Percentiles rank a stretch among this genome's conserved stretches.
phyloP scores from a whole-genome alignment of 2,113 vertebrate genomes.

The Melanostigma gelatinosum region DNA sequence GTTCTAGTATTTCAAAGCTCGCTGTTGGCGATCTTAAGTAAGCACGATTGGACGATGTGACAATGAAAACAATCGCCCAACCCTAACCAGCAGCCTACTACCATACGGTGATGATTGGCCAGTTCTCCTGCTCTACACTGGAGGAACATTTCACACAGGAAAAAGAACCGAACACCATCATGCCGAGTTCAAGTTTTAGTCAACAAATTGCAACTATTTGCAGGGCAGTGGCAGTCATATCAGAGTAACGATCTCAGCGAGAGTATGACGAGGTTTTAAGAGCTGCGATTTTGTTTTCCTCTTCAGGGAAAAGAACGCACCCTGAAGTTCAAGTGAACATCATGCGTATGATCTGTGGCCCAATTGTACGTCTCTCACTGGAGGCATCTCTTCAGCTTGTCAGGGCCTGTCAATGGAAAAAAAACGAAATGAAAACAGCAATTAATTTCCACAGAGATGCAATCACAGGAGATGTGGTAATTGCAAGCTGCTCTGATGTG shows the following conservation, averaged over 20 bases:
- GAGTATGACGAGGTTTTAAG: constrained; percentile 33
- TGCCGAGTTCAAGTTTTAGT: not conserved
- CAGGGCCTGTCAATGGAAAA: constrained; percentile 55
- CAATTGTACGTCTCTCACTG: constrained; percentile 27
- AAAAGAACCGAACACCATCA: constrained; percentile 1
- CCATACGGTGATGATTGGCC: constrained; percentile 29
- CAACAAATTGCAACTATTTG: constrained; percentile 30
- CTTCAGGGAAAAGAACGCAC: constrained; percentile 18
- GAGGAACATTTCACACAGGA: constrained; percentile 27
- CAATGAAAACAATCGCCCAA: not conserved
- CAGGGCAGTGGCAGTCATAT: not conserved
- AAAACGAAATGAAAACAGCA: constrained; percentile 62
- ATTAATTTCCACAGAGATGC: constrained; percentile 71
- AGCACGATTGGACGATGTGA: not conserved
- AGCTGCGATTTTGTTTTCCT: constrained; percentile 32
- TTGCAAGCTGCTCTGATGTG: constrained; percentile 58
- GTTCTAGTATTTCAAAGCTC: no score
- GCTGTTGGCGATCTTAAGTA: no score
- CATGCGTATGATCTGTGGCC: constrained; percentile 22
- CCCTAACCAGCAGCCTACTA: not conserved
- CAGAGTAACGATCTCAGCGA: constrained; percentile 6
- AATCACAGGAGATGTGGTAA: constrained; percentile 58
- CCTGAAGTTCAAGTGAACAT: constrained; percentile 35
- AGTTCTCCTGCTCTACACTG: constrained; percentile 14
- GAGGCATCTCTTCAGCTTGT: constrained; percentile 50